Evolutionary conservation across 2,113 vertebrate species (phyloP).

Genomic region (Dendropsophus ebraccatus): DNA sequence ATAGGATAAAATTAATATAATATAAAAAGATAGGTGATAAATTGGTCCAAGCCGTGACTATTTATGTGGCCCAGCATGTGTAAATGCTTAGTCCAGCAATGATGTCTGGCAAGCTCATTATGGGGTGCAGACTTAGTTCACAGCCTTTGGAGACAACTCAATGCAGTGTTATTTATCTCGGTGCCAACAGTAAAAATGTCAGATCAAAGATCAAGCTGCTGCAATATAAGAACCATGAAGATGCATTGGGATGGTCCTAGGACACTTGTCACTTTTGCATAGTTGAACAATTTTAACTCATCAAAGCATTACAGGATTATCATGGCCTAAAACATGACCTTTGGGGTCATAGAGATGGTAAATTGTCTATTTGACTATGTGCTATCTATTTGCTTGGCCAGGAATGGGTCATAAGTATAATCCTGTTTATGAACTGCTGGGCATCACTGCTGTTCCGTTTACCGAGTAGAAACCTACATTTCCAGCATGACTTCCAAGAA

Average conservation of each 20-base stretch:
- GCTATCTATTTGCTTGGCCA: too few species aligned
- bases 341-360: background rate
- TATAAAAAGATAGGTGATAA: background rate
- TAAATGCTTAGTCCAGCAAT: background rate
- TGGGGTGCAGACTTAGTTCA: background rate
- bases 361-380: background rate
- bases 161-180: background rate
- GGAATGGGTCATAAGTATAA: background rate
- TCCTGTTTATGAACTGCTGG: background rate
- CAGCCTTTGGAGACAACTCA: background rate
- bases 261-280: background rate
- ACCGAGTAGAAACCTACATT: background rate
- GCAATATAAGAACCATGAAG: background rate
- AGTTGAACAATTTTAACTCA: background rate
- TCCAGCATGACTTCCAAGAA: background rate
- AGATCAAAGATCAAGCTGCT: background rate
- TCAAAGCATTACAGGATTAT: background rate
- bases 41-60: background rate
- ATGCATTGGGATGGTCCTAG: background rate
- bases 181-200: background rate
- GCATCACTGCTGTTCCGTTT: background rate
- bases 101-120: conserved; percentile 12
- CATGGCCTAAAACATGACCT: background rate
- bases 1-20: background rate
- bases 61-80: background rate